Percentiles rank a stretch among this genome's conserved stretches.
Evolutionary conservation across 2,888 invertebrate species (phyloP).

Genomic region (Diaphora mendica): DNA sequence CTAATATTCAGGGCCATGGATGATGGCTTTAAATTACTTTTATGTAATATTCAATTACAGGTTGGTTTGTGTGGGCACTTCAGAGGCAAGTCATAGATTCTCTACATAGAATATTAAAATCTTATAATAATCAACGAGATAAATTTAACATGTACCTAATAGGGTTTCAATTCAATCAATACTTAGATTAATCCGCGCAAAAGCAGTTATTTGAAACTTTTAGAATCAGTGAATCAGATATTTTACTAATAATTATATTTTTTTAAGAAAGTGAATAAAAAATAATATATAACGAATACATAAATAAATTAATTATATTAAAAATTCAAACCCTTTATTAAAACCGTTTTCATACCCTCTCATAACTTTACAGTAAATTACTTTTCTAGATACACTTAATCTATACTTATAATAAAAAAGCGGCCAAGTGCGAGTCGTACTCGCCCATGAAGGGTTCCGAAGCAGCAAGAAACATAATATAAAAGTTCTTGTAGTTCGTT

Average conservation of each 20-base stretch:
- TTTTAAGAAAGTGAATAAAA: not conserved
- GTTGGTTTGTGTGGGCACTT: conserved; percentile 56
- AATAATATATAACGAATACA: not conserved
- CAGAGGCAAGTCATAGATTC: conserved; percentile 19
- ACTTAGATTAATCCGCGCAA: not conserved
- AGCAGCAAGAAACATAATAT: too few species aligned
- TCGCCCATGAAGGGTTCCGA: too few species aligned
- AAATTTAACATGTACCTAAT: not conserved
- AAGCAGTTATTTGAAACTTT: too few species aligned
- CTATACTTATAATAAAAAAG: too few species aligned
- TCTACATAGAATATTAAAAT: conserved; percentile 1
- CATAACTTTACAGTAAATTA: not conserved
- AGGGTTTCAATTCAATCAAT: not conserved
- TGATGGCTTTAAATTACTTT: conserved; percentile 75
- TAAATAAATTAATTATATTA: not conserved
- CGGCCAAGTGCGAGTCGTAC: too few species aligned
- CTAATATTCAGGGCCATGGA: conserved; percentile 76
- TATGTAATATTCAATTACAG: conserved; percentile 72
- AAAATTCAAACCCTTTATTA: not conserved
- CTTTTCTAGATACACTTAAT: not conserved
- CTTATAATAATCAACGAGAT: not conserved
- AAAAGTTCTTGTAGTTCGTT: too few species aligned
- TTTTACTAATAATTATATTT: too few species aligned
- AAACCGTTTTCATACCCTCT: not conserved
- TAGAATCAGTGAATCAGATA: too few species aligned